Base-by-base conservation (phyloP, 2,888 invertebrate genomes). In the Aplocera efformata region DNA sequence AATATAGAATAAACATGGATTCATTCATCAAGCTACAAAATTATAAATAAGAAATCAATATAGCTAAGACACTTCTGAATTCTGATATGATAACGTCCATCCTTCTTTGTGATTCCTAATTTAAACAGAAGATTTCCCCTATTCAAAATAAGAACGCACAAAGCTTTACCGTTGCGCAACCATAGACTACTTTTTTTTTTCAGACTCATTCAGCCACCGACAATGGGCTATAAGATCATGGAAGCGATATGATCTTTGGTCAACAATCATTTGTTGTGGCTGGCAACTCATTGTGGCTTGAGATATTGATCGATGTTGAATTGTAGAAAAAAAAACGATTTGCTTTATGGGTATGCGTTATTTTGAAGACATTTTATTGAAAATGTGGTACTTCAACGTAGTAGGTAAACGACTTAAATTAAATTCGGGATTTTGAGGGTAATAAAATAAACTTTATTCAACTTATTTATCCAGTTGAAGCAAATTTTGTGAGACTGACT, bases 221-320 rank as follows among this genome's bases (percentile, higher is more conserved):
- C 79, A 79, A 80, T 79, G 62, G 66, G 60, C 63, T 67, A 71
- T 72, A 74, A 75, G 73, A 72, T 69, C 69, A 68, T 70, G 72
- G 63, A 75, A 76, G 62, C 72, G 82, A 82, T 83, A 81, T 63
- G 67, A 78, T 79, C 77, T 17, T 17, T 5, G 75, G 62, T 74
- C 78, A 78, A 78, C 73, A 77, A 74, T 72, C 70, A 65, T 63
- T 66, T 74, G 71, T 72, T 71, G 77, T 75, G 75, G 77, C 69
- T 53, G 30, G 33, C 23, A 36, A 45, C 50, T 60, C 65, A 72
- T 76, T 79, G 75, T 79, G 66, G 67, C 5, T 63, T 55, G 41
- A 68, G 72, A 74, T 78, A 73, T 66, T 63, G 64, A 78, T 76
- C 72, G 72, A 72, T 69, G 55, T 60, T 57, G 63, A 67, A 66